Evolutionary conservation across 1,140 invertebrate genomes (phyloP).

Genomic region (Cydia fagiglandana): DNA sequence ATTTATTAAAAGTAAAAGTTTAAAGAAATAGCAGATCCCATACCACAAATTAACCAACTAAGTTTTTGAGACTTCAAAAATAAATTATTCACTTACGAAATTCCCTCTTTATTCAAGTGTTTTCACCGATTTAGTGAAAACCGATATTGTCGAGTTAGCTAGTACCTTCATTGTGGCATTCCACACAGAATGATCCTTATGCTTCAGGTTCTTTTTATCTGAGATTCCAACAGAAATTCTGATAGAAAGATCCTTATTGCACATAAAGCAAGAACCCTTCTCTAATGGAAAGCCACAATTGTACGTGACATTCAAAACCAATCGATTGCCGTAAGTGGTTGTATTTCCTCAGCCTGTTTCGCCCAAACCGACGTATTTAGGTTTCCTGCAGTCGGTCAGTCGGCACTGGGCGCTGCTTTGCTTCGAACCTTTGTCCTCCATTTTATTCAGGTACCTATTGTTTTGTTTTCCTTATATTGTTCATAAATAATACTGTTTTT

Average conservation of each 20-base stretch:
- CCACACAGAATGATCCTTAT: no score
- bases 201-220: no score
- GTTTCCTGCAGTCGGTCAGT: background rate
- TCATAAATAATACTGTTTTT: background rate
- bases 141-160: background rate
- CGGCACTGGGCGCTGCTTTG: background rate
- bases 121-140: background rate
- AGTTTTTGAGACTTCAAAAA: no score
- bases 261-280: no score
- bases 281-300: background rate
- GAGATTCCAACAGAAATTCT: no score
- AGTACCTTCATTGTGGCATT: background rate
- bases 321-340: conserved; percentile 1
- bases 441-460: background rate
- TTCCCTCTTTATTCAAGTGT: background rate
- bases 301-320: background rate
- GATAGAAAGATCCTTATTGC: no score
- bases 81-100: no score
- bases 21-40: no score
- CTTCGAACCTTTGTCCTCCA: conserved; percentile 5
- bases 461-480: conserved; percentile 8
- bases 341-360: conserved; percentile 5
- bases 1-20: no score
- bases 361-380: background rate
- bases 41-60: no score